Evolutionary conservation across 2,113 vertebrate species (phyloP).

Genomic region (Scomber colias): DNA sequence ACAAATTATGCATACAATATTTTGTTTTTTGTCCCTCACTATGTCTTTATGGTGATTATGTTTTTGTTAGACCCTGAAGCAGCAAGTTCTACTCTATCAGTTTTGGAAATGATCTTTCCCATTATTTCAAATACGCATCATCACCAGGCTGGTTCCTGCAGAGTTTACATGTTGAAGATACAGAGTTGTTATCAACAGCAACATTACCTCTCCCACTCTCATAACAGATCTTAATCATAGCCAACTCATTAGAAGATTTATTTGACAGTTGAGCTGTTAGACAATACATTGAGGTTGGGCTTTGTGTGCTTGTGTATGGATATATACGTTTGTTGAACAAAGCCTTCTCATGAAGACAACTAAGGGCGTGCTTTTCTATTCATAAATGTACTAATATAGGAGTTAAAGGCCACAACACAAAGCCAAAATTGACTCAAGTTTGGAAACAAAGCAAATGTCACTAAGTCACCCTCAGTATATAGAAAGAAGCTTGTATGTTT

Average conservation of each 20-base stretch:
- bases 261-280: neutral
- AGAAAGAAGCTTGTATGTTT: too few relatives aligned
- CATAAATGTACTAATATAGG: too few relatives aligned
- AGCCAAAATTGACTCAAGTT: too few relatives aligned
- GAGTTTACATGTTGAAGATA: neutral
- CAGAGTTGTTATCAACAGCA: neutral
- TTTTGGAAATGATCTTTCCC: too few relatives aligned
- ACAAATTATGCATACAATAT: too few relatives aligned
- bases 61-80: too few relatives aligned
- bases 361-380: neutral
- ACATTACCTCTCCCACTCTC: constrained; percentile 30
- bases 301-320: constrained; percentile 1
- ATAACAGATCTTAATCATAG: constrained; percentile 11
- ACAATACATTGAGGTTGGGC: constrained; percentile 11
- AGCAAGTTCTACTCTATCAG: too few relatives aligned
- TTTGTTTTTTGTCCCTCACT: too few relatives aligned
- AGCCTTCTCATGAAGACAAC: neutral
- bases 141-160: neutral
- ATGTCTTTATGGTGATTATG: too few relatives aligned
- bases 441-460: too few relatives aligned
- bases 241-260: constrained; percentile 13
- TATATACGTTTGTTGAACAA: neutral
- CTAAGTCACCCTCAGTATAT: too few relatives aligned
- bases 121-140: neutral
- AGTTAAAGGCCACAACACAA: too few relatives aligned